These are phyloP conservation scores for Drosophila acutilabella DNA, from an alignment of 2,888 invertebrate genomes.

Conservation along the genomic window DNA sequence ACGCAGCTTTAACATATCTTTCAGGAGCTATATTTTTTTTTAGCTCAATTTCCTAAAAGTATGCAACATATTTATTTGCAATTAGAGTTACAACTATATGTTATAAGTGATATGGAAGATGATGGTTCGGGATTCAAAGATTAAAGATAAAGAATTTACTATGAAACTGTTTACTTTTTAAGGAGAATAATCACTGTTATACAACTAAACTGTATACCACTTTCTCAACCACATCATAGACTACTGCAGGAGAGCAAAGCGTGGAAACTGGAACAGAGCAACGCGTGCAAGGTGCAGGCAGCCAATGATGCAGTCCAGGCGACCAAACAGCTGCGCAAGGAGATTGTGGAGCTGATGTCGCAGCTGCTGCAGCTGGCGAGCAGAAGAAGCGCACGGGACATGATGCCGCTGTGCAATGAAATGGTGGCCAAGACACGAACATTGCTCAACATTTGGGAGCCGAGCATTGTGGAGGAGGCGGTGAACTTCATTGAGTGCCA, in stretches of 20 bases:
- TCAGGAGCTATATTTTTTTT: too few relatives aligned
- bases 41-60: too few relatives aligned
- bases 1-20: too few relatives aligned
- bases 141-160: too few relatives aligned
- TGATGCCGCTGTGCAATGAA: constrained; percentile 91
- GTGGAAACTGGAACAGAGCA: constrained; percentile 88
- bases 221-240: constrained; percentile 84
- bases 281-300: constrained; percentile 91
- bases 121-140: too few relatives aligned
- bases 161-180: too few relatives aligned
- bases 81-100: too few relatives aligned
- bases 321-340: constrained; percentile 90
- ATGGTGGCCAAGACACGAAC: constrained; percentile 92
- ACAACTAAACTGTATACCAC: neutral
- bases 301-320: constrained; percentile 93
- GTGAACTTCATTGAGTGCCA: constrained; percentile 93
- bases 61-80: too few relatives aligned
- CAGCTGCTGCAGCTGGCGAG: constrained; percentile 90
- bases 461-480: constrained; percentile 93
- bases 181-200: too few relatives aligned
- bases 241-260: constrained; percentile 93
- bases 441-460: constrained; percentile 93
- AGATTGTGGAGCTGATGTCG: constrained; percentile 92
- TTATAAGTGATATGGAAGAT: too few relatives aligned
- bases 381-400: constrained; percentile 90